Conservation (phyloP, 2,113 vertebrate genomes). For the Pyrgilauda ruficollis region DNA sequence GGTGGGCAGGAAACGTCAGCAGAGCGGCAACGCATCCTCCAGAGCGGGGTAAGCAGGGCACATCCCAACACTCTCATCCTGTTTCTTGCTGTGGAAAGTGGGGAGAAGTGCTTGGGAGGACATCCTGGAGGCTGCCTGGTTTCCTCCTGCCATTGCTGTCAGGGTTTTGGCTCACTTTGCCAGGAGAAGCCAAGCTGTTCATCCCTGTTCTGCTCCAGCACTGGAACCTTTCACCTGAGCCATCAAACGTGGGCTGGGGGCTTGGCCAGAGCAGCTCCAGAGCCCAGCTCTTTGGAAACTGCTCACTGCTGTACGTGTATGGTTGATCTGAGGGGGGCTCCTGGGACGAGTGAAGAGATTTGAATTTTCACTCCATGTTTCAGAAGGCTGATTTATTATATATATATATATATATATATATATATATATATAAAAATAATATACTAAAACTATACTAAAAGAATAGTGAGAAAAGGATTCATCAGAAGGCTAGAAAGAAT, state of each 20-base stretch:
- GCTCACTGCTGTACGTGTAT: not conserved
- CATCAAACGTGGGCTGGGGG: accelerated
- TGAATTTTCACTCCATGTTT: too few relatives aligned
- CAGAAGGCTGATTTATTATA: too few relatives aligned
- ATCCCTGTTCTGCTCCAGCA: not conserved
- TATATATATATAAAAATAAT: too few relatives aligned
- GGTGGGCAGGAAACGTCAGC: conserved; percentile 10
- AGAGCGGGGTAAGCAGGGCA: not conserved
- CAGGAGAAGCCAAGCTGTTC: not conserved
- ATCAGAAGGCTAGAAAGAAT: too few relatives aligned
- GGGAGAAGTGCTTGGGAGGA: not conserved
- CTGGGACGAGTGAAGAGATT: too few relatives aligned
- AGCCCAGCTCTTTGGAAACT: not conserved
- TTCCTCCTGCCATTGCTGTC: not conserved
- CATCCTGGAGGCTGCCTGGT: not conserved
- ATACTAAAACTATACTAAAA: too few relatives aligned
- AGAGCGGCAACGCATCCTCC: not conserved
- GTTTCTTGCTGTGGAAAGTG: not conserved
- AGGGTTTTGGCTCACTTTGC: not conserved
- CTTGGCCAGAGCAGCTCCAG: not conserved
- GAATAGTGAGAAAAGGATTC: too few relatives aligned
- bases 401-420: too few relatives aligned
- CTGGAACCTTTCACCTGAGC: not conserved
- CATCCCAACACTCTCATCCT: not conserved
- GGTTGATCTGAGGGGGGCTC: too few relatives aligned